These are phyloP conservation scores for Ochropleura leucogaster DNA, from an alignment of 2,888 invertebrate genomes.

Conservation along the genomic window DNA sequence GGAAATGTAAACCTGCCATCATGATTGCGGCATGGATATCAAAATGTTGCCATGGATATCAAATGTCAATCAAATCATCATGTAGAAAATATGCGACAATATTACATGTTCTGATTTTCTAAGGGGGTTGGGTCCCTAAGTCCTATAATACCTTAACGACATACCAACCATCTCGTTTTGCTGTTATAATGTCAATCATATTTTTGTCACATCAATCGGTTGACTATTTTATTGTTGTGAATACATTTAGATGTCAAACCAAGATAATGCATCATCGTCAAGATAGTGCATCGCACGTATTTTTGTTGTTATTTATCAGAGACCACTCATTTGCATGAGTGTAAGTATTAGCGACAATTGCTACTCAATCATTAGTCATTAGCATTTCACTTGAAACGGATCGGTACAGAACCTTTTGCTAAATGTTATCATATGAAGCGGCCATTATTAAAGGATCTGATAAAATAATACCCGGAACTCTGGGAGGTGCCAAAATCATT, in stretches of 20 bases:
- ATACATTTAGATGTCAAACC: constrained; percentile 22
- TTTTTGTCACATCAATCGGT: neutral
- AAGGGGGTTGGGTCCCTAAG: neutral
- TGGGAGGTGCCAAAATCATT: constrained; percentile 9
- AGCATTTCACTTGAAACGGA: constrained; percentile 22
- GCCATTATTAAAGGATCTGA: constrained; percentile 14
- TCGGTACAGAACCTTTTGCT: constrained; percentile 21
- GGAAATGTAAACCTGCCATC: neutral
- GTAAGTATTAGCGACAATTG: constrained; percentile 8
- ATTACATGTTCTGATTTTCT: constrained; percentile 21
- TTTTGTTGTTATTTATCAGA: constrained; percentile 37
- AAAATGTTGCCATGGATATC: constrained; percentile 39
- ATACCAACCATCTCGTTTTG: neutral
- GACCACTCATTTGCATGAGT: constrained; percentile 8
- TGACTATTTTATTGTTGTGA: constrained; percentile 19
- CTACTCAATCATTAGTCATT: constrained; percentile 28
- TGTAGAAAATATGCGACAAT: constrained; percentile 9
- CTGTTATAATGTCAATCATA: constrained; percentile 9
- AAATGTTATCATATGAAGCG: neutral
- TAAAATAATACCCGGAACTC: constrained; percentile 1
- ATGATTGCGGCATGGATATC: constrained; percentile 2
- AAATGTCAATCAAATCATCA: constrained; percentile 20
- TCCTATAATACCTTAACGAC: neutral
- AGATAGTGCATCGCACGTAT: constrained; percentile 27
- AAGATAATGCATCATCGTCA: constrained; percentile 23